Evolutionary conservation across 2,888 invertebrate species (phyloP).

Genomic region (Lumbricus terrestris): DNA sequence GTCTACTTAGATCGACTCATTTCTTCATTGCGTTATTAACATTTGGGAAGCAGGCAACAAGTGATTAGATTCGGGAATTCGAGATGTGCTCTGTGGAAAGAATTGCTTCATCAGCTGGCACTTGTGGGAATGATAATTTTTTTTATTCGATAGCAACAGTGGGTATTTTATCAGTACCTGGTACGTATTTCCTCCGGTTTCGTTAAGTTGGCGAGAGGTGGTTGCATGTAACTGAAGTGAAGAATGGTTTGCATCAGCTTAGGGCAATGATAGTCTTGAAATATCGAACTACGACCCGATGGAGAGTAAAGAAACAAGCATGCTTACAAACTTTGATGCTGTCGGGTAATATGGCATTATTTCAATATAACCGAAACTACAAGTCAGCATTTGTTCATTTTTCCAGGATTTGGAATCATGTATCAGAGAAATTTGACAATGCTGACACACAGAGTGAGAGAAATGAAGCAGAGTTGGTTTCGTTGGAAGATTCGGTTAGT

Average conservation of each 20-base stretch:
- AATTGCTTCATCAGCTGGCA: too few species aligned
- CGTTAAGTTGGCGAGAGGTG: not conserved
- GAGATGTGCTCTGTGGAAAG: not conserved
- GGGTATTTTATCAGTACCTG: not conserved
- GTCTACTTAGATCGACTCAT: not conserved
- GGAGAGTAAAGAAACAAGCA: not conserved
- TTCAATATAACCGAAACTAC: not conserved
- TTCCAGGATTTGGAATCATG: conserved; percentile 13
- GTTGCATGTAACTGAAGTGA: not conserved
- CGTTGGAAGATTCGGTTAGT: not conserved
- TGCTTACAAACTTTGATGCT: not conserved
- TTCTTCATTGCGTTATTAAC: not conserved
- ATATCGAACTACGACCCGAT: not conserved
- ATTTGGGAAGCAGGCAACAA: not conserved
- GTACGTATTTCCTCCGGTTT: not conserved
- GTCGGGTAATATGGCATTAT: not conserved
- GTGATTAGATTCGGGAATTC: not conserved
- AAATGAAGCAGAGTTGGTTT: not conserved
- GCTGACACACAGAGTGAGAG: not conserved
- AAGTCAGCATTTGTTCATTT: not conserved
- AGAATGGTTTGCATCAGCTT: not conserved
- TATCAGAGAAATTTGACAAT: conserved; percentile 3
- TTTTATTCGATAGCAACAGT: not conserved
- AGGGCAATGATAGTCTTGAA: not conserved
- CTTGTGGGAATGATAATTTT: not conserved